Evolutionary conservation across 2,113 vertebrate species (phyloP).

Genomic region (Cervus canadensis): DNA sequence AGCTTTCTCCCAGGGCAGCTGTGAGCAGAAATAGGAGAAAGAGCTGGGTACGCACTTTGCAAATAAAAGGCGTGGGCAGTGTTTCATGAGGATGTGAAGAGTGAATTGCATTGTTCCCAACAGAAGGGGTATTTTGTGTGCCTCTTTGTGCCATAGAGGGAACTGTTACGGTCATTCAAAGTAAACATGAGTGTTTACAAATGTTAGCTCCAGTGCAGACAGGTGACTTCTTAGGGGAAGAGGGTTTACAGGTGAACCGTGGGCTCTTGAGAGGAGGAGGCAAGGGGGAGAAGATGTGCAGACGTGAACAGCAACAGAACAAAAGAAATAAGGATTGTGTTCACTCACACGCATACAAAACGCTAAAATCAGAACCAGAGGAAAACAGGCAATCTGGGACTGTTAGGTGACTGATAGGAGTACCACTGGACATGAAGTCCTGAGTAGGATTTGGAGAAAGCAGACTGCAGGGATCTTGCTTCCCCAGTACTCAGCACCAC

Average conservation of each 20-base stretch:
- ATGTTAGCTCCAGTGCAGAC: background rate
- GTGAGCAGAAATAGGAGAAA: background rate
- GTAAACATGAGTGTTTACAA: background rate
- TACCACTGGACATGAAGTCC: rapidly evolving
- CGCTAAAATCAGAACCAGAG: background rate
- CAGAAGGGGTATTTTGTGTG: background rate
- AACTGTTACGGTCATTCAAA: background rate
- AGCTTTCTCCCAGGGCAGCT: background rate
- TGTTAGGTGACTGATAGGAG: background rate
- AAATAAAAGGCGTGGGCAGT: background rate
- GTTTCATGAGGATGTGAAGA: constrained; percentile 18
- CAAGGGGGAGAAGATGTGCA: background rate
- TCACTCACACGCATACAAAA: background rate
- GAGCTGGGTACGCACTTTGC: background rate
- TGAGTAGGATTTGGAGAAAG: background rate
- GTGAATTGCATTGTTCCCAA: background rate
- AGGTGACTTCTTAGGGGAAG: background rate
- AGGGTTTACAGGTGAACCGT: background rate
- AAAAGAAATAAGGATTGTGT: background rate
- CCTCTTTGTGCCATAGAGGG: background rate
- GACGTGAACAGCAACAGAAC: background rate
- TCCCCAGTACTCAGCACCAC: background rate
- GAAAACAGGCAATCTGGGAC: background rate
- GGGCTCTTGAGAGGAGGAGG: background rate
- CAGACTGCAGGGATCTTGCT: background rate